Evolutionary conservation across 2,888 invertebrate genomes (phyloP), one percentile per base, ranked within the genome.

Genomic region (Liposcelis brunnea): DNA sequence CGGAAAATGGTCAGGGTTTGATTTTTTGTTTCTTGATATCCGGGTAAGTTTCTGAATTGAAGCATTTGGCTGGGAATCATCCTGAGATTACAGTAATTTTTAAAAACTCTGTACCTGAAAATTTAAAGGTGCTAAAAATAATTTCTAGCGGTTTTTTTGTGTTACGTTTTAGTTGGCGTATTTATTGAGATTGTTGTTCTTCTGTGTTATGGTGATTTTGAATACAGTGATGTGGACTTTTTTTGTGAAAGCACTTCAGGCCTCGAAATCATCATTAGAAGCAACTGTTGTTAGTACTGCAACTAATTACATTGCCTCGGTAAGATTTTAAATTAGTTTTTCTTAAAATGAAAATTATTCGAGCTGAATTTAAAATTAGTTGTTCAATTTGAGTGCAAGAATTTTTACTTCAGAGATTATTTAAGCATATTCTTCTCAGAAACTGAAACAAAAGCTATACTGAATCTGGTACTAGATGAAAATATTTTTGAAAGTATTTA

Each of bases 261-360:
- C 65, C 1, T 66, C 71, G 1, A 59, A 64, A 34, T 74, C 75
- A 50, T 73, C 77, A 0, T 66, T 77, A 12, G 66, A 70, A 4
- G 72, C 75, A 1, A 77, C 77, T 8, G 70, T 78, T 35, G 66
- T 71, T 49, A 75, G 74, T 45, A 68, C 78, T 19, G 71, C 74
- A 1, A 68, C 72, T 15, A 77, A 75, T 59, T 79, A 75, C 57
- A 60, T 75, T 42, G 59, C 72, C 49, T 77, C 78, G 53, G 78
- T 78, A 62, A 68, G 70, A 26, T 26, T 26, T 26, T 26, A 6
- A 8, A 26, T 26, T 66, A 44, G 42, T 47, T 38, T 49, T 38
- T 31, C n/a, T n/a, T n/a, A n/a, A n/a, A n/a, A n/a, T n/a, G n/a
- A n/a, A n/a, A n/a, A n/a, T n/a, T n/a, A n/a, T n/a, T n/a, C n/a